Conservation (phyloP, 2,113 vertebrate genomes). For the Piaya cayana region DNA sequence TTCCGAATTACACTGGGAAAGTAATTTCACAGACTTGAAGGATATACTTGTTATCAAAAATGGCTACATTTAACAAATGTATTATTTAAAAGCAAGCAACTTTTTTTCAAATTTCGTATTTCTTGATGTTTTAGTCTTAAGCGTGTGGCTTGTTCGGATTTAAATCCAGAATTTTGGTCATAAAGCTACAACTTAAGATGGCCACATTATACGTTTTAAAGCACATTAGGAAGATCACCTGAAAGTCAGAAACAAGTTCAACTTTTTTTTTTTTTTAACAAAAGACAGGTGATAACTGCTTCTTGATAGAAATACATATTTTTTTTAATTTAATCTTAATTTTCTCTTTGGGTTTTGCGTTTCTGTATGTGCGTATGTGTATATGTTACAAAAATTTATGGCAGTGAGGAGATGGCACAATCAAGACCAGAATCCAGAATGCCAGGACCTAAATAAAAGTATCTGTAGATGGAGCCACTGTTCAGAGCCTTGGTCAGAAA, state of each 20-base stretch:
- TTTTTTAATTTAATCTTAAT: not conserved
- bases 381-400: not conserved
- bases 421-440: not conserved
- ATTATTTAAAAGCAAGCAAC: constrained; percentile 1
- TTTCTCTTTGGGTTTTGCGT: not conserved
- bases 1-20: constrained; percentile 2
- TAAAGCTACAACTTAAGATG: not conserved
- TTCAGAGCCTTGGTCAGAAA: not conserved
- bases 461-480: not conserved
- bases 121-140: not conserved
- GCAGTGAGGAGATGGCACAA: not conserved
- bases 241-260: not conserved
- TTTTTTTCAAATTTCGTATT: not conserved
- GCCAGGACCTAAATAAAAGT: not conserved
- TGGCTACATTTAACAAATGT: not conserved
- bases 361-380: not conserved
- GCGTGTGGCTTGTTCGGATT: not conserved
- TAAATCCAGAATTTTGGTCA: not conserved
- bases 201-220: not conserved
- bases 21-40: constrained; percentile 19
- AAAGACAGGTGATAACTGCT: not conserved
- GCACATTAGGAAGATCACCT: not conserved
- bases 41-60: not conserved
- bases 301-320: not conserved
- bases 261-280: not conserved